A percentile compares a stretch with the other conserved stretches of the same genome.
Evolutionary conservation across 1,140 invertebrate species (phyloP).

Genomic region (Grapholita molesta): DNA sequence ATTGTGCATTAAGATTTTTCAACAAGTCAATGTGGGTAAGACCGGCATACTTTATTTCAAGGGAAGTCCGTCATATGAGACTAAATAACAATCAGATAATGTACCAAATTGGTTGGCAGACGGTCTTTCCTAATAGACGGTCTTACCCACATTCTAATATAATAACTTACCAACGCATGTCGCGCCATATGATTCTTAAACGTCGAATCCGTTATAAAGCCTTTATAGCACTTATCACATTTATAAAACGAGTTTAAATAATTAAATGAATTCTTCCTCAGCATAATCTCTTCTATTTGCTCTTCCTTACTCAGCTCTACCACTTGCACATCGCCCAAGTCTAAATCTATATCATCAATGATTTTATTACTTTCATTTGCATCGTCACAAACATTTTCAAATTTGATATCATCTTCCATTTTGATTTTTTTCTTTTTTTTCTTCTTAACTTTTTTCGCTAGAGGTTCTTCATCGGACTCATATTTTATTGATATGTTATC

Average conservation of each 20-base stretch:
- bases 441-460: conserved; percentile 23
- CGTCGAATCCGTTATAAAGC: conserved; percentile 40
- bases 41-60: too few species aligned
- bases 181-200: conserved; percentile 50
- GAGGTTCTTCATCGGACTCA: conserved; percentile 24
- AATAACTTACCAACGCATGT: conserved; percentile 49
- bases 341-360: neutral
- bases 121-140: too few species aligned
- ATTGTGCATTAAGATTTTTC: too few species aligned
- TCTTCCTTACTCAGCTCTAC: conserved; percentile 41
- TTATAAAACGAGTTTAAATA: conserved; percentile 49
- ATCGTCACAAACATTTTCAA: neutral
- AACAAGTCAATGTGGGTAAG: too few species aligned
- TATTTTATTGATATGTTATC: conserved; percentile 3
- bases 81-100: too few species aligned
- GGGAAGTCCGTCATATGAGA: too few species aligned
- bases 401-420: neutral
- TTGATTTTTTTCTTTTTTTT: conserved; percentile 3
- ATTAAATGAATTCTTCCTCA: conserved; percentile 39
- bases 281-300: conserved; percentile 43
- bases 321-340: conserved; percentile 28
- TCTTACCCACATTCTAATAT: too few species aligned
- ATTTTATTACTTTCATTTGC: neutral
- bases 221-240: conserved; percentile 53
- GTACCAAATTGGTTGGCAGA: too few species aligned